A percentile compares a stretch with the other conserved stretches of the same genome.
Conservation (phyloP, 2,797 vertebrate species). For the Hylomyscus alleni region DNA sequence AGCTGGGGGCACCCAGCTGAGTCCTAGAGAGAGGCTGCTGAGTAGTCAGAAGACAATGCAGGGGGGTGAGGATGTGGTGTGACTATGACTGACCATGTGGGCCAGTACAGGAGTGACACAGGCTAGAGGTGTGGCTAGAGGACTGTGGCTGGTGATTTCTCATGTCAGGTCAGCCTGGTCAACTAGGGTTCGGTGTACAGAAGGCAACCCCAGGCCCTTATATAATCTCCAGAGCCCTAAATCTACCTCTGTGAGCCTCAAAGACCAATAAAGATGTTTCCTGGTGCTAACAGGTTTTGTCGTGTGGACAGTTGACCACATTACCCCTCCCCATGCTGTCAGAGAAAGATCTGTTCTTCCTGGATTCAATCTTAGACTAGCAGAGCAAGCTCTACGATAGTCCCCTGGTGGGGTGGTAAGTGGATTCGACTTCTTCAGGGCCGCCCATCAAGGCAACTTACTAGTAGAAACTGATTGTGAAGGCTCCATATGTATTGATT, state of each 20-base stretch:
- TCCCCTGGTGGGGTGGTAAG: too few relatives aligned
- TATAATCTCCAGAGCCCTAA: neutral
- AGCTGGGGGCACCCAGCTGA: neutral
- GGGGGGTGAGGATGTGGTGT: neutral
- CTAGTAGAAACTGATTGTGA: neutral
- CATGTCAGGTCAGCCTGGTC: neutral
- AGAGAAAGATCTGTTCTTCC: neutral
- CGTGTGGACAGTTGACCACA: neutral
- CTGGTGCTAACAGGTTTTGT: too few relatives aligned
- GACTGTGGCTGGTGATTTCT: neutral
- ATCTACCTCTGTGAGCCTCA: neutral
- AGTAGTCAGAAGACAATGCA: neutral
- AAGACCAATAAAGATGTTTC: neutral
- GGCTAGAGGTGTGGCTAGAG: neutral
- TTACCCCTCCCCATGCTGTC: too few relatives aligned
- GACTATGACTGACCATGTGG: too few relatives aligned
- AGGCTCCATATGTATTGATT: neutral
- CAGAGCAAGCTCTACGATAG: neutral
- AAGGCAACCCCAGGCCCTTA: neutral
- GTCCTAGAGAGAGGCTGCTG: neutral
- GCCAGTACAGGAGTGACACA: too few relatives aligned
- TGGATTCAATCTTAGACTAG: neutral
- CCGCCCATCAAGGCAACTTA: neutral
- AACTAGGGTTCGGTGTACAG: too few relatives aligned
- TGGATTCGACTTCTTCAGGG: neutral